Conservation (phyloP, 2,888 invertebrate species). For the Syritta pipiens region DNA sequence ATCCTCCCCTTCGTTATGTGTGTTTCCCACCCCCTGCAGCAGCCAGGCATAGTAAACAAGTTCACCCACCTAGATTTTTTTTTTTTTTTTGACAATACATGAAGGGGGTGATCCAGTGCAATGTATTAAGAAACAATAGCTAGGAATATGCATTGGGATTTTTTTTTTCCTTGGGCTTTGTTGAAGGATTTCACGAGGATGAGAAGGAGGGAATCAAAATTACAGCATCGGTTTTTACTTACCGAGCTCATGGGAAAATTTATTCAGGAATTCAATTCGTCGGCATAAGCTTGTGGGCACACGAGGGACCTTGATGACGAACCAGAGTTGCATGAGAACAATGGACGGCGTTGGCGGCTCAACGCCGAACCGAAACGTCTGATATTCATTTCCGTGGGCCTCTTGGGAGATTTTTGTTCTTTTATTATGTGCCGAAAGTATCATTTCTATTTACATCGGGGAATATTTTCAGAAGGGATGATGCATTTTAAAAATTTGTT, state of each 20-base stretch:
- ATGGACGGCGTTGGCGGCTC: constrained; percentile 46
- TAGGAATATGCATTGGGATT: constrained; percentile 57
- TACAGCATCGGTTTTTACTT: constrained; percentile 33
- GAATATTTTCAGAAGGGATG: constrained; percentile 29
- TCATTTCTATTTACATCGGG: constrained; percentile 56
- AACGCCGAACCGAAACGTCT: constrained; percentile 30
- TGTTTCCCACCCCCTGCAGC: constrained; percentile 22
- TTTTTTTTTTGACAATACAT: constrained; percentile 39
- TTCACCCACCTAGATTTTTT: constrained; percentile 61
- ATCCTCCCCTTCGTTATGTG: constrained; percentile 27
- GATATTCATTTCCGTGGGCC: constrained; percentile 16
- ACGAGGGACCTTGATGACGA: constrained; percentile 37
- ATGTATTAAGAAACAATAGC: constrained; percentile 58
- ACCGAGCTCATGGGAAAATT: constrained; percentile 52
- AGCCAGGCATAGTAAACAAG: constrained; percentile 16
- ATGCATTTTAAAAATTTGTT: constrained; percentile 60
- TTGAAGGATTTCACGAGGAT: constrained; percentile 38
- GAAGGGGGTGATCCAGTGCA: constrained; percentile 56
- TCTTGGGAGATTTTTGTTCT: constrained; percentile 54
- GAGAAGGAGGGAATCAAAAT: constrained; percentile 44
- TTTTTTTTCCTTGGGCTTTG: constrained; percentile 27
- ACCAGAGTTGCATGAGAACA: too few species aligned
- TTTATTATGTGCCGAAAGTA: constrained; percentile 62
- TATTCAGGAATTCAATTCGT: constrained; percentile 61
- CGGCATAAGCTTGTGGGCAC: constrained; percentile 43